Base-by-base conservation (phyloP, 2,888 invertebrate species). In the Molanna angustata region DNA sequence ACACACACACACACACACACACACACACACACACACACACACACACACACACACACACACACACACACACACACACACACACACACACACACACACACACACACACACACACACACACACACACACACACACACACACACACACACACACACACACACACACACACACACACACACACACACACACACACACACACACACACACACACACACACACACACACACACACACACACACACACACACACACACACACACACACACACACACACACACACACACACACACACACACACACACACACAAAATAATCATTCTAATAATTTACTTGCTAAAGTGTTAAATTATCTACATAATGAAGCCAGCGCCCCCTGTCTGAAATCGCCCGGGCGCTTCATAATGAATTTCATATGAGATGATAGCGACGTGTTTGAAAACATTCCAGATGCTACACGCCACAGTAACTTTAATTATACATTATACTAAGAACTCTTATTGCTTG, bases 1-100 rank as follows among this genome's bases (percentile, higher is more conserved):
- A 35, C 35, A 35, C 35, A 13, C 35, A 35, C 35, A 35, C 35
- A 13, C 35, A 35, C 35, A 35, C 35, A 13, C 35, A 35, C 35
- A 35, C 35, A 13, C 35, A 35, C 35, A 35, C 35, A 13, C 35
- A 35, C 35, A 35, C 35, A 13, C 35, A 35, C 35, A 35, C 35
- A 13, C 35, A 35, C 35, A 35, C 35, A 13, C 35, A 35, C 35
- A 35, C 35, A 13, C 35, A 35, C 35, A 35, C 35, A 13, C 35
- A 35, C 35, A 35, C 35, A 13, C 35, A 35, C 35, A 35, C 35
- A 13, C 35, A 35, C 35, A 35, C 35, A 13, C 35, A 35, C 35
- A 35, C 35, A 13, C 35, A 35, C 35, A 35, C 35, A 13, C 35
- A 35, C 35, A 35, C 35, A 13, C 35, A 35, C 35, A 35, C 35